phyloP scores from a whole-genome alignment of 1,140 invertebrate genomes.

The Battus philenor region DNA sequence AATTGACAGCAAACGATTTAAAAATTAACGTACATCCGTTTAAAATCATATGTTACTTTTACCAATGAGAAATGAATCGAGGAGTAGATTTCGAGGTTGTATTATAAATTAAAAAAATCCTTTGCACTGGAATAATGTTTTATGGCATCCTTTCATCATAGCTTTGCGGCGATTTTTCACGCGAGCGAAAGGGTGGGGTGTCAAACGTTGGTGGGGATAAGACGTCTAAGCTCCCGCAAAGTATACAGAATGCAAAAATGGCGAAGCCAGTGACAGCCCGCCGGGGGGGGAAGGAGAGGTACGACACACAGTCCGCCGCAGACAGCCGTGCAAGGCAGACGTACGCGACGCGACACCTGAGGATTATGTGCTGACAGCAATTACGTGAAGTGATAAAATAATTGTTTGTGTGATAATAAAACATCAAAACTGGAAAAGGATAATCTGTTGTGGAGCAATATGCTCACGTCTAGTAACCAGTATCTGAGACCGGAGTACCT shows the following conservation, averaged over 20 bases:
- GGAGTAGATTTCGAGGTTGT: too few relatives aligned
- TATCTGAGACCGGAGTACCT: constrained; percentile 94
- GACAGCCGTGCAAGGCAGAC: constrained; percentile 34
- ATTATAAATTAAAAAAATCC: too few relatives aligned
- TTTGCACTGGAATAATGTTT: constrained; percentile 68
- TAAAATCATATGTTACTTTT: too few relatives aligned
- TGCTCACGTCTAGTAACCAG: constrained; percentile 92
- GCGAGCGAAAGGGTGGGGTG: constrained; percentile 65
- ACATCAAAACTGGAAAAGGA: constrained; percentile 65
- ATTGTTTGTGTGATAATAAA: constrained; percentile 38
- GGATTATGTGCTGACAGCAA: constrained; percentile 60
- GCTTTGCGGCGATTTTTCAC: constrained; percentile 55
- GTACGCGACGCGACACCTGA: constrained; percentile 31
- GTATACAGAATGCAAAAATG: constrained; percentile 75
- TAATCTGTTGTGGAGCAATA: constrained; percentile 73
- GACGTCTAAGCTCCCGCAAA: constrained; percentile 73
- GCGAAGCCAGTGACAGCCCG: constrained; percentile 69
- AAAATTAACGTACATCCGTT: too few relatives aligned
- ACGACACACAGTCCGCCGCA: constrained; percentile 45
- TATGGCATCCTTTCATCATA: constrained; percentile 72
- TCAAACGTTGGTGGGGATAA: constrained; percentile 74
- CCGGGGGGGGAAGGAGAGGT: constrained; percentile 41
- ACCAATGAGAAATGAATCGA: too few relatives aligned
- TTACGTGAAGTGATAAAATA: constrained; percentile 50
- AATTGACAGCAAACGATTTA: too few relatives aligned